A percentile compares a stretch with the other conserved stretches of the same genome.
Conservation (phyloP, 1,140 invertebrate species). For the Samia ricini region DNA sequence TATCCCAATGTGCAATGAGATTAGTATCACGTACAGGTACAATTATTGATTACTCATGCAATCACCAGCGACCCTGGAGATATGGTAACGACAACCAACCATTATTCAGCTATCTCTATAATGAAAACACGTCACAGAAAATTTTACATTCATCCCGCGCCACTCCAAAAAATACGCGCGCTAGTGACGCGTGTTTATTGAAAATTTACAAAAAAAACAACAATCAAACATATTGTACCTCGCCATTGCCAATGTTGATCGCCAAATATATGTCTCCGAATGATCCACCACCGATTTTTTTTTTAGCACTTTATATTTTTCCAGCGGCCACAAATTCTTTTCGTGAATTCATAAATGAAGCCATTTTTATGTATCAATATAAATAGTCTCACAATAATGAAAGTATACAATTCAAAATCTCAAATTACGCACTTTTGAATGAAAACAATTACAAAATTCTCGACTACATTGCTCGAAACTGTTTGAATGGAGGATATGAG, state of each 20-base stretch:
- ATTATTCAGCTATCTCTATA: slow-evolving; percentile 5
- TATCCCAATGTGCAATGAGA: not conserved
- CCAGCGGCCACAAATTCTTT: slow-evolving; percentile 81
- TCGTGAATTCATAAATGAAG: slow-evolving; percentile 29
- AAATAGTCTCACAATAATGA: slow-evolving; percentile 18
- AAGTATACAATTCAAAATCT: slow-evolving; percentile 30
- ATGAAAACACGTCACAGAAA: slow-evolving; percentile 23
- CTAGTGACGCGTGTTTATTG: slow-evolving; percentile 21
- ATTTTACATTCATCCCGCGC: slow-evolving; percentile 28
- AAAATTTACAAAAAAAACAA: slow-evolving; percentile 17
- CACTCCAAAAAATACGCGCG: slow-evolving; percentile 18
- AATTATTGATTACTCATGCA: slow-evolving; percentile 17
- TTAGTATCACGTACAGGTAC: not conserved
- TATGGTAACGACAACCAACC: slow-evolving; percentile 10
- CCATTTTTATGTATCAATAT: slow-evolving; percentile 29
- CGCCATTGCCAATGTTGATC: slow-evolving; percentile 97
- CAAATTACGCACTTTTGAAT: slow-evolving; percentile 40
- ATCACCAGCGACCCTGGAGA: slow-evolving; percentile 22
- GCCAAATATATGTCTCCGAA: slow-evolving; percentile 99
- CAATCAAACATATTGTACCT: slow-evolving; percentile 78
- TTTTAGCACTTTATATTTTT: slow-evolving; percentile 95
- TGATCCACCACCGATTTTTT: slow-evolving; percentile 98
- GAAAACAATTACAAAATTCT: slow-evolving; percentile 44
- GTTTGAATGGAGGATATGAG: slow-evolving; percentile 37
- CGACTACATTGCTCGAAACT: slow-evolving; percentile 44